Evolutionary conservation across 2,113 vertebrate genomes (phyloP), one percentile per base, ranked within the genome.

Genomic region (Cinclus cinclus): DNA sequence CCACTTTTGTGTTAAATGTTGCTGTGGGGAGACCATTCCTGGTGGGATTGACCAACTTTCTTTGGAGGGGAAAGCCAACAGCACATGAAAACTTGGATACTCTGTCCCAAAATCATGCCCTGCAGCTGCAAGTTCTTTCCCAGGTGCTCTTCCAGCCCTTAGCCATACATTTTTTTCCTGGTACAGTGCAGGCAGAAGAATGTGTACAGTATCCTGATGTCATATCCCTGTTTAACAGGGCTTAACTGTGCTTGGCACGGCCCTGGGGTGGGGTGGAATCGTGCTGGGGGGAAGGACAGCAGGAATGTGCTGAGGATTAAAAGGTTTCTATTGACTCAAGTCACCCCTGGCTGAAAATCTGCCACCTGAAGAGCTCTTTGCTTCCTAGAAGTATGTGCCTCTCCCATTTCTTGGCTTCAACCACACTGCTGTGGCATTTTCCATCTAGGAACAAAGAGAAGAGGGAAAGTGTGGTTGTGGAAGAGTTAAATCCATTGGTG

Each of bases 241-340:
- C 95, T 95, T 97, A 96, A 95, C 87, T 96, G 95, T 96, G 93
- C 94, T 70, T 94, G 93, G 96, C 95, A 91, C 5, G 12, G 83
- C 74, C 18, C 70, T 13, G 55, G 35, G 47, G 56, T 24, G 87
- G 87, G 87, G 55, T 1, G 71, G 63, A 17, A 70, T 44, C 13
- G 49, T 55, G 63, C 31, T 55, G 55, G 56, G 79, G 84, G 77
- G 6, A 33, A 82, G 78, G 69, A 67, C 2, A 7, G 70, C 79
- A 69, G 79, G 56, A 90, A 90, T 90, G 71, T 77, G 95, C 93
- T 94, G 93, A 95, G 91, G 95, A 83, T 80, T 70, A 58, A 80
- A 90, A 87, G 84, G 84, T 87, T 47, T 58, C 77, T 52, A 4
- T 92, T 47, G 69, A 83, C 91, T 89, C 73, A 9, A 84, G 55